Base-by-base conservation (phyloP, 2,888 invertebrate genomes). In the Synergus itoensis region DNA sequence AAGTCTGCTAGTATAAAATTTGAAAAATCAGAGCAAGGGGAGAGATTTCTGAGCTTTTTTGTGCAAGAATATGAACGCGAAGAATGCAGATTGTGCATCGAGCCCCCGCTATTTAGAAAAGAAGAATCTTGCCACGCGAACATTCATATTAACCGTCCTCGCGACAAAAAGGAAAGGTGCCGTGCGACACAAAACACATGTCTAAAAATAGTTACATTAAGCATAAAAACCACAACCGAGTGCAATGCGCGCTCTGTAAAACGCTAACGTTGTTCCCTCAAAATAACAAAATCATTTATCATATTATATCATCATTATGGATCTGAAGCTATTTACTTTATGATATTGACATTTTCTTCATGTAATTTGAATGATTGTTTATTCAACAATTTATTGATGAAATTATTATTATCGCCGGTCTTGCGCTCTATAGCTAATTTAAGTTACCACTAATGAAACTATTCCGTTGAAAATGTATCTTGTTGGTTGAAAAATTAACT, bases 181-280 rank as follows among this genome's bases (percentile, higher is more conserved):
- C 73, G 53, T 36, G 73, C 36, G 53, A 73, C 73, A 73, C 73
- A 73, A 73, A 53, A 73, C 45, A 69, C 14, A 21, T 21, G 36
- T 53, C 73, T 73, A 73, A 73, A 73, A 73, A 73, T 73, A 73
- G 73, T 43, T 45, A 28, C 48, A 69, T 28, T 53, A 53, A 36
- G 53, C n/a, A 53, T 73, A 43, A 67, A 60, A 60, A 21, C 60
- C 21, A 21, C 60, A 18, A 60, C 21, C 60, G 60, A 67, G 43
- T 45, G 41, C 43, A 73, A 73, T 73, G 53, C 53, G 36, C 16
- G 48, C 9, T 53, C n/a, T 36, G n/a, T 53, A 53, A 53, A 53
- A 67, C 45, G n/a, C 3, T 2, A 14, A 12, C 11, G 21, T 18
- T 11, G 1, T 60, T 60, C 73, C 9, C 16, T n/a, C 16, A 3